phyloP scores from a whole-genome alignment of 2,888 invertebrate species.

The Cylindroiulus punctatus region DNA sequence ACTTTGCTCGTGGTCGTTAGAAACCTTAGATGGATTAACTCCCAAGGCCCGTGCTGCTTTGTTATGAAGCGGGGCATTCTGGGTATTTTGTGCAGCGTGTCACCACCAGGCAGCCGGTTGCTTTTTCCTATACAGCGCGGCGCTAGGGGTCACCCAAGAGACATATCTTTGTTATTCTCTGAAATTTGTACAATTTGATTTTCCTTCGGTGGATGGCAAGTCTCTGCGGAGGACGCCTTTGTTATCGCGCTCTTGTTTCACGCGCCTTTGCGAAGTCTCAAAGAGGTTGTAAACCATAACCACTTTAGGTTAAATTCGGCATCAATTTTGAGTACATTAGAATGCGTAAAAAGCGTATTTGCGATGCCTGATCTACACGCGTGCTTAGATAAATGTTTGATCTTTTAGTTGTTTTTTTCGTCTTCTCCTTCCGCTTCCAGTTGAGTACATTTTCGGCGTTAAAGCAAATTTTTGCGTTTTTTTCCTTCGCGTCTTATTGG shows the following conservation, averaged over 20 bases:
- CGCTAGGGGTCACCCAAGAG: not conserved
- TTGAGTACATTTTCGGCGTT: not conserved
- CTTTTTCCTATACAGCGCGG: not conserved
- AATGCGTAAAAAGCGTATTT: constrained; percentile 45
- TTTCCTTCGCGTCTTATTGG: not conserved
- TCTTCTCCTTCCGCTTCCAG: not conserved
- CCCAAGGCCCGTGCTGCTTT: too few species aligned
- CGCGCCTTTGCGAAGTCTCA: constrained; percentile 19
- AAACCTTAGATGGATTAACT: too few species aligned
- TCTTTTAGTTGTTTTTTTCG: constrained; percentile 17
- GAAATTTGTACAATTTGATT: constrained; percentile 45
- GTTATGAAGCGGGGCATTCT: too few species aligned
- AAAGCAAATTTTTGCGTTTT: constrained; percentile 31
- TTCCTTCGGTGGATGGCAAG: constrained; percentile 10
- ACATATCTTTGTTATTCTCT: constrained; percentile 41
- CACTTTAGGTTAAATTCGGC: constrained; percentile 44
- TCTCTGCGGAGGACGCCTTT: constrained; percentile 26
- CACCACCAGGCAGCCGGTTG: too few species aligned
- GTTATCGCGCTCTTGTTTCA: constrained; percentile 44
- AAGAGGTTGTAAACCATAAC: constrained; percentile 47
- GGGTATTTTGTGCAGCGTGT: too few species aligned
- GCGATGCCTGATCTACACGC: constrained; percentile 39
- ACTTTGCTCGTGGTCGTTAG: too few species aligned
- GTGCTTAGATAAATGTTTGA: constrained; percentile 42
- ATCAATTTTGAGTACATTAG: constrained; percentile 47